Conservation (phyloP, 2,797 vertebrate species). For the Chrysolophus pictus region DNA sequence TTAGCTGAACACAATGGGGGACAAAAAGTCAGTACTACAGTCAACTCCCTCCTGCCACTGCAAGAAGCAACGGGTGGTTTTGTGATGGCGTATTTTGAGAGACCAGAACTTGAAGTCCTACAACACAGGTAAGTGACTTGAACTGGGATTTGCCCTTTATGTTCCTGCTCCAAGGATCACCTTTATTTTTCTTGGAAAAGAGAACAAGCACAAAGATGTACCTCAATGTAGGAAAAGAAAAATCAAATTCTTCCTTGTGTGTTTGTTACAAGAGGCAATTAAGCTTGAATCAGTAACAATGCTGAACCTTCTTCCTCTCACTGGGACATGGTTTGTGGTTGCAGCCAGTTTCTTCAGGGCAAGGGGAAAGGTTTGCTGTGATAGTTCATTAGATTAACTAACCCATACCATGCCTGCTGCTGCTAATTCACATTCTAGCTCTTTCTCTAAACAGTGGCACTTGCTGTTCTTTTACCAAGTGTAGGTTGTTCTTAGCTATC, state of each 20-base stretch:
- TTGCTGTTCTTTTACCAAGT: not conserved
- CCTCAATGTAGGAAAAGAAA: not conserved
- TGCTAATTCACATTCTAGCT: not conserved
- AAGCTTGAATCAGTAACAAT: not conserved
- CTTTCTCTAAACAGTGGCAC: not conserved
- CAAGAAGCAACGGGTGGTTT: not conserved
- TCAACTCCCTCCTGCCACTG: not conserved
- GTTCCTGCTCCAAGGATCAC: not conserved
- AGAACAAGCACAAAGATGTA: not conserved
- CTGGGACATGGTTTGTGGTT: not conserved
- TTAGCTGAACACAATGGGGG: not conserved
- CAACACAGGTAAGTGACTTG: rapidly evolving
- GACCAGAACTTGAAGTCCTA: not conserved
- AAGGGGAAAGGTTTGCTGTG: not conserved
- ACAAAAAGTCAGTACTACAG: not conserved
- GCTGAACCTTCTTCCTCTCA: not conserved
- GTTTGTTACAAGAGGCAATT: not conserved
- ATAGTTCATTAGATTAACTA: not conserved
- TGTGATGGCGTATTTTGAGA: not conserved
- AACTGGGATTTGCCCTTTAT: not conserved
- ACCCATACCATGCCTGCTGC: not conserved
- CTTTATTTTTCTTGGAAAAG: not conserved
- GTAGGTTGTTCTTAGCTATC: not conserved
- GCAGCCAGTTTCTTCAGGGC: not conserved
- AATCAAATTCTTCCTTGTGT: not conserved